Base-by-base conservation (phyloP, 92 coral and sea anemone genomes). In the Porites cylindrica region DNA sequence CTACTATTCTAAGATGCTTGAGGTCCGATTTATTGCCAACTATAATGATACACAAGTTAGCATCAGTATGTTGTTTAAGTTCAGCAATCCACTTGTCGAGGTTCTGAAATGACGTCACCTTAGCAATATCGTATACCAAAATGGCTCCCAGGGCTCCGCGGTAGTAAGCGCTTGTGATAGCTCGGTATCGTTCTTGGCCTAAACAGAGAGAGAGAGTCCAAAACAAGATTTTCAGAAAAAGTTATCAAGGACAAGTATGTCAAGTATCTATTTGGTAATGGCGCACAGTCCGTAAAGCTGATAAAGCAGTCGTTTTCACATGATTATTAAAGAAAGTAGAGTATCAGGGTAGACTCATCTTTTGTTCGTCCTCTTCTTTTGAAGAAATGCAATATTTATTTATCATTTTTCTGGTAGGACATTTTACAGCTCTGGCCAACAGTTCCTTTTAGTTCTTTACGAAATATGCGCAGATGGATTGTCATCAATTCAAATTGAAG, bases 121-220 rank as follows among this genome's bases (percentile, higher is more conserved):
- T 97, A 43, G 99, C 98, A 61, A 97, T 97, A 86, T 97, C 99
- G 82, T 97, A 97, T 60, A 97, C 99, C 51, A 97, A 82, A 85
- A 97, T 87, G 70, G 99, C 99, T 20, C 97, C 99, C 89, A 95
- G 80, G 85, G 99, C 97, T 24, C 98, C 99, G 19, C 99, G 98
- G 91, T 97, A 97, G 86, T 97, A 97, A 23, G 99, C 99, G 74
- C 98, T 95, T 65, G 99, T 97, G 90, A 97, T 97, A 56, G 99
- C 99, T 21, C 99, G 98, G 82, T 97, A 97, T 52, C 99, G 90
- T 76, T 97, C 99, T 86, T 97, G 99, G 32, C 99, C 99, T 97
- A 78, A 18, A n/a, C n/a, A 58, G 67, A 59, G 26, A 58, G 67
- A 59, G 66, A 83, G 56, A 38, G 47, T 38, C 21, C 63, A 62